Evolutionary conservation across 2,113 vertebrate genomes (phyloP), one percentile per base, ranked within the genome.

Genomic region (Notothenia rossii): DNA sequence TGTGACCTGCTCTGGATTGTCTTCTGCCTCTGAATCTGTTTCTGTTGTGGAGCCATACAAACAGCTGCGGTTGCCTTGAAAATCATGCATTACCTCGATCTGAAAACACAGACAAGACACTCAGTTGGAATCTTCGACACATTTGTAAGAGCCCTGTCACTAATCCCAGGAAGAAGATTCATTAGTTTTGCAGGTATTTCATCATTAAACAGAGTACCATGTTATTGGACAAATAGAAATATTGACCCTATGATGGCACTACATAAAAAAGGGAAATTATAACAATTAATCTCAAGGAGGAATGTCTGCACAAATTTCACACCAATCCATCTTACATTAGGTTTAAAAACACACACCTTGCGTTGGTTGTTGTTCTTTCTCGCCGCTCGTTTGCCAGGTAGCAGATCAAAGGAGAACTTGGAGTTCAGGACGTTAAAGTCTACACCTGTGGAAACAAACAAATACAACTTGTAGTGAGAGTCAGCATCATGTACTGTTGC

Each of bases 31-130:
- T 4, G 95, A 91, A 88, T 94, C 94, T 61, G 67, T 96, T 86
- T 72, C 91, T 0, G 90, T 49, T 29, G 63, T 64, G 33, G 88
- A 9, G 18, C 91, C 90, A 0, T 95, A 92, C 53, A 94, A 56
- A 64, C 95, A 95, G 88, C 94, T 96, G 60, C 91, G 85, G 86
- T 96, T 97, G 78, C 97, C 97, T 88, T 93, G 96, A 49, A 96
- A 97, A 82, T 97, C 95, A 0, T 97, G 97, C 94, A 97, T 95
- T n/a, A 96, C 97, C 88, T 98, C 97, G 0, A 97, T 96, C 98
- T 99, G 92, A 70, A 45, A 74, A 82, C 72, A 86, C 25, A 69
- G 48, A 78, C 18, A 1, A 61, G n/a, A 43, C 20, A 51, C 8
- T 54, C 14, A 60, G 40, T 14, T 18, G 13, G 50, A 55, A 50